These are phyloP conservation scores for Prosapia bicincta DNA, from an alignment of 2,888 invertebrate genomes.

Conservation along the genomic window DNA sequence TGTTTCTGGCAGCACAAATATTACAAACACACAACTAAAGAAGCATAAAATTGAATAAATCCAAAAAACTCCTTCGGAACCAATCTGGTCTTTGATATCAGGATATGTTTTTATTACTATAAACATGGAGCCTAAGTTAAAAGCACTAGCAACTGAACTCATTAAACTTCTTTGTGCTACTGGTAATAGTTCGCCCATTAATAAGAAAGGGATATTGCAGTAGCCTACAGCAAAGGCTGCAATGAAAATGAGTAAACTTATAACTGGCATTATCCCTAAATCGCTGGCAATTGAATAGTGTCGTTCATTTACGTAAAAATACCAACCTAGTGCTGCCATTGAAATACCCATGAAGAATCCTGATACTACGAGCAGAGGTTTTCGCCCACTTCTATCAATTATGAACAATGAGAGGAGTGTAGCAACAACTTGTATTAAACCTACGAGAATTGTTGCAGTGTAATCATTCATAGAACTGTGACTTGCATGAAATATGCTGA, in stretches of 20 bases:
- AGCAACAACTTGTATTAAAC: conserved; percentile 52
- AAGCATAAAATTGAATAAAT: conserved; percentile 54
- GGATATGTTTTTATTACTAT: conserved; percentile 55
- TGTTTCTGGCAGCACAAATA: conserved; percentile 60
- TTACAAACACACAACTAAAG: conserved; percentile 53
- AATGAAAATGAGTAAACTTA: conserved; percentile 56
- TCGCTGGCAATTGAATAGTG: conserved; percentile 30
- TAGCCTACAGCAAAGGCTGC: conserved; percentile 59
- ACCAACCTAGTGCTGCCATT: conserved; percentile 53
- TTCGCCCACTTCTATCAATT: conserved; percentile 59
- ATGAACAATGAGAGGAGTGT: conserved; percentile 50
- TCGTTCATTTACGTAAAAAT: conserved; percentile 51
- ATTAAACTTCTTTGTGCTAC: conserved; percentile 54
- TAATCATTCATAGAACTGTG: conserved; percentile 53
- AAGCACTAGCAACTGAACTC: conserved; percentile 54
- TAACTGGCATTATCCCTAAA: conserved; percentile 51
- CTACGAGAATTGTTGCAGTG: conserved; percentile 55
- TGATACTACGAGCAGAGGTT: conserved; percentile 57
- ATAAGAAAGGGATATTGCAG: conserved; percentile 59
- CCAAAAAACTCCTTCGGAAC: conserved; percentile 56
- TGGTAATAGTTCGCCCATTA: conserved; percentile 61
- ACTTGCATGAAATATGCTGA: conserved; percentile 55
- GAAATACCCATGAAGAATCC: conserved; percentile 54
- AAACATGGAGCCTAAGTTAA: conserved; percentile 55
- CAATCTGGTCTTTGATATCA: conserved; percentile 45